These are phyloP conservation scores for Caenorhabditis panamensis DNA, from an alignment of 2,888 invertebrate species.

Conservation along the genomic window DNA sequence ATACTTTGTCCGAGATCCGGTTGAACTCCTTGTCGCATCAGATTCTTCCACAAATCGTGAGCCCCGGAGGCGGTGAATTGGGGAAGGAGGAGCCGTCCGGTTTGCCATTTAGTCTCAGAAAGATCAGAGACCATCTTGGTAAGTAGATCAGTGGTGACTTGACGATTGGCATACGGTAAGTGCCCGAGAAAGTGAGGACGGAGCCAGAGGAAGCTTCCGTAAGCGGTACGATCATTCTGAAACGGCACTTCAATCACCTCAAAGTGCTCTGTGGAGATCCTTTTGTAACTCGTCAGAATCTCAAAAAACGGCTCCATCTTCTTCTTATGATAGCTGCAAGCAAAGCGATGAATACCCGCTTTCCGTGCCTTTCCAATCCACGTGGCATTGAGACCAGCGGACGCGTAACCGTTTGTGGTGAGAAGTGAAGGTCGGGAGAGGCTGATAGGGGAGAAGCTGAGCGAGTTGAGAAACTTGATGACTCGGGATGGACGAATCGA, in stretches of 20 bases:
- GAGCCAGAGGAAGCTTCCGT: constrained; percentile 38
- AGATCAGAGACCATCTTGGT: constrained; percentile 18
- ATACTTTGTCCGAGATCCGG: constrained; percentile 53
- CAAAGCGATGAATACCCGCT: constrained; percentile 39
- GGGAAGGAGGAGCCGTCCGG: constrained; percentile 44
- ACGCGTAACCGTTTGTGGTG: constrained; percentile 54
- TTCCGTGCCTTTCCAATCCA: constrained; percentile 41
- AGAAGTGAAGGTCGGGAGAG: constrained; percentile 39
- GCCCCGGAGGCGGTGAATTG: constrained; percentile 18
- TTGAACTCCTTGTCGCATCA: constrained; percentile 47
- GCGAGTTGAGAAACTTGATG: constrained; percentile 30
- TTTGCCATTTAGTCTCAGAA: background rate
- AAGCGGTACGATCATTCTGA: background rate
- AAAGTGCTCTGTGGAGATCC: constrained; percentile 20
- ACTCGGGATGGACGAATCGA: constrained; percentile 54
- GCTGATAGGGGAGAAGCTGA: constrained; percentile 20
- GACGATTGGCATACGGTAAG: constrained; percentile 42
- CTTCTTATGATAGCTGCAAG: constrained; percentile 34
- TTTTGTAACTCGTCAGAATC: constrained; percentile 29
- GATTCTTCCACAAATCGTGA: constrained; percentile 59
- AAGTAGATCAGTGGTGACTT: constrained; percentile 12
- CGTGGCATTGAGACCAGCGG: constrained; percentile 42
- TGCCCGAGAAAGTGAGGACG: constrained; percentile 52
- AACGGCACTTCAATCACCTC: constrained; percentile 46
- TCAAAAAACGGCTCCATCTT: constrained; percentile 47